Evolutionary conservation across 2,797 vertebrate species (phyloP), one percentile per base, ranked within the genome.

Genomic region (Myotis myotis): DNA sequence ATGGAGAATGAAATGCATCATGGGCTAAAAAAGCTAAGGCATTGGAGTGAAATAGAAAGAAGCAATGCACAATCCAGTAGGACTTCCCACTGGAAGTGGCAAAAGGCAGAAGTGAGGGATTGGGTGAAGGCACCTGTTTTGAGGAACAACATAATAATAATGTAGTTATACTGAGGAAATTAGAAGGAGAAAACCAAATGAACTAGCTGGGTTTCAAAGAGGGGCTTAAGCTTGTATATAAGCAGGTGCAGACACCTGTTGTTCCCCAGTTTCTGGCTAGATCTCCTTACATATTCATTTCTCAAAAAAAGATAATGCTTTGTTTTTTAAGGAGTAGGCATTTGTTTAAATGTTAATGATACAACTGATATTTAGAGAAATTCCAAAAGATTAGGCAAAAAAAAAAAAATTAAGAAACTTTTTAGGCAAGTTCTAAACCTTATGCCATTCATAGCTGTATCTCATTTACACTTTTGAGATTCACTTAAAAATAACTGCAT

Each of bases 401-500:
- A n/a, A 4, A n/a, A 11, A n/a, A 60, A 91, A 95, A 96, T 93
- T 6, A 49, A 83, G 62, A 4, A 60, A 36, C 10, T 96, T 78
- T 97, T 95, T 36, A 30, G 76, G 70, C 71, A 94, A 94, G 66
- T 68, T 81, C 7, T 97, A 84, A 87, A 92, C 81, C 86, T 94
- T 96, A 57, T 87, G 55, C 72, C 55, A 72, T 80, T 30, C 78
- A 93, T 89, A 81, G 25, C 17, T 79, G 78, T 75, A 66, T 19
- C 12, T 92, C 95, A 96, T 96, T 97, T 97, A 93, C 76, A 82
- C 55, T 96, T 97, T 96, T 74, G 97, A 97, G 79, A 71, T 15
- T 96, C 87, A 92, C 92, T 97, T 97, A 94, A 88, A 97, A 97
- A 91, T 94, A 97, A 97, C 36, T 88, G n/a, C 30, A 51, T 83